Evolutionary conservation across 2,797 vertebrate genomes (phyloP), one percentile per base, ranked within the genome.

Genomic region (Odontamblyopus lacepedii): DNA sequence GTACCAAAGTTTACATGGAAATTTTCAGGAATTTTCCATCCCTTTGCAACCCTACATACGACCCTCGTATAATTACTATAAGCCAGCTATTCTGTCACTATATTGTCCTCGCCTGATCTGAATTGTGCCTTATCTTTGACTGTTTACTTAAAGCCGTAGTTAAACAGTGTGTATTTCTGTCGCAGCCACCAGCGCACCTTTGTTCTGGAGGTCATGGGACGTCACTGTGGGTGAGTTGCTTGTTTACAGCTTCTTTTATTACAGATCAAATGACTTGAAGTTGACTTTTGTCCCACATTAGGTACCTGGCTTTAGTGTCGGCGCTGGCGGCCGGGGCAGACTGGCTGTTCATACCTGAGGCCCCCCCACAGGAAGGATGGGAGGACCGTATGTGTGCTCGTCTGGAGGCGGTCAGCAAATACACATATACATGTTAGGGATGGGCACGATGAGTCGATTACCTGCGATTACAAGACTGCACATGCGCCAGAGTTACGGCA

Each of bases 291-390:
- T 35, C 35, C n/a, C n/a, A 12, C 59, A 57, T 0, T 71, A 99
- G 98, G 77, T 99, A 99, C 87, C 90, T 99, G 86, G 98, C 97
- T 0, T 87, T 98, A 89, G 98, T 99, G 80, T 96, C 97, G 0
- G 97, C 96, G 0, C 78, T 99, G 92, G 97, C 96, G 1, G 98
- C 96, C 0, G 98, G 98, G 0, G 98, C 98, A 0, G 98, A 99
- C 87, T 99, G 97, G 97, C 94, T 99, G 56, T 97, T 99, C 82
- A 98, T 99, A 74, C 98, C 98, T 0, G 98, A 99, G 77, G 91
- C 94, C 18, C 98, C 98, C 5, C 97, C 97, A 0, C 92, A 93
- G 69, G 95, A 98, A 0, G 95, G 95, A 78, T 99, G 98, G 98
- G 96, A 99, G 84, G 96, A 98, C 77, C 89, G 80, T 16, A 96